These are phyloP conservation scores for Acromyrmex charruanus DNA, from an alignment of 1,140 invertebrate genomes.

Conservation along the genomic window DNA sequence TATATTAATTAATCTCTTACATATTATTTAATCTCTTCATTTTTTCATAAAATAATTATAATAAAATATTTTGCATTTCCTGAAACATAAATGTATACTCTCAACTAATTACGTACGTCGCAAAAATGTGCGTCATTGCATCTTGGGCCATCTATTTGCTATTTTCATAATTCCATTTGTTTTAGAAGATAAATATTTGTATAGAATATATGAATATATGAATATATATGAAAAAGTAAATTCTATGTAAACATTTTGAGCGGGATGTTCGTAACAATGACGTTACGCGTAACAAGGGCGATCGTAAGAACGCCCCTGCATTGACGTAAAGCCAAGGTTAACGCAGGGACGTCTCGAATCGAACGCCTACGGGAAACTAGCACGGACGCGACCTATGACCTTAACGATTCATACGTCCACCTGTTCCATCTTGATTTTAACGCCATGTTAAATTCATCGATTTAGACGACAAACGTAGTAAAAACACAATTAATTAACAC, in stretches of 20 bases:
- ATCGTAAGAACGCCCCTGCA: constrained; percentile 71
- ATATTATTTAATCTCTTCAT: background rate
- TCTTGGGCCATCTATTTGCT: background rate
- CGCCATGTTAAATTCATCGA: constrained; percentile 43
- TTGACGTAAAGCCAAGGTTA: constrained; percentile 76
- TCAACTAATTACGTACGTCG: background rate
- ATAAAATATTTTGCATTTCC: background rate
- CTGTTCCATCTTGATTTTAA: constrained; percentile 61
- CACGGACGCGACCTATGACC: constrained; percentile 62
- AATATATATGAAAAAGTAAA: constrained; percentile 41
- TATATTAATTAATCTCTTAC: background rate
- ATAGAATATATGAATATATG: constrained; percentile 11
- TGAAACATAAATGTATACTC: background rate
- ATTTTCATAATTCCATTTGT: background rate
- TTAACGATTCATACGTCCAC: constrained; percentile 62
- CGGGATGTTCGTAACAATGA: constrained; percentile 69
- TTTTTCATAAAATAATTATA: background rate
- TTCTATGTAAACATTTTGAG: constrained; percentile 66
- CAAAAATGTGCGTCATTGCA: background rate
- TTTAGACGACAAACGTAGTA: background rate
- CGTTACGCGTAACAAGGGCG: constrained; percentile 60
- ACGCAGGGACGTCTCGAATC: constrained; percentile 72
- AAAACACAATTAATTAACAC: constrained; percentile 23
- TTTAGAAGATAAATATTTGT: constrained; percentile 13
- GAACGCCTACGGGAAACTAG: constrained; percentile 68